These are phyloP conservation scores for Sceloporus undulatus DNA, from an alignment of 2,113 vertebrate species.

Conservation along the genomic window DNA sequence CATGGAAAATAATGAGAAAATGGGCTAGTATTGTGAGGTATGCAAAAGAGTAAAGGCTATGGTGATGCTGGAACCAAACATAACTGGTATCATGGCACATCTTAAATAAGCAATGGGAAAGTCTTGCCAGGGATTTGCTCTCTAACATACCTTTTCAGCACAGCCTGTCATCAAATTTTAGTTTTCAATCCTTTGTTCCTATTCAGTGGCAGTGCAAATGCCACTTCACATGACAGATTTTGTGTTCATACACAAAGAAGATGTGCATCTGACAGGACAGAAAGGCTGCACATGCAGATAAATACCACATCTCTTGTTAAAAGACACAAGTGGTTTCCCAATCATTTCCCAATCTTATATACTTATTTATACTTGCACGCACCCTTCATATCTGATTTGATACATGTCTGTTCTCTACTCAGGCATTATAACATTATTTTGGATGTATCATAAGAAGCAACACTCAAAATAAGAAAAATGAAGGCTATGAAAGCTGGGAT, in stretches of 20 bases:
- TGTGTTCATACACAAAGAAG: background rate
- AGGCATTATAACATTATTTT: background rate
- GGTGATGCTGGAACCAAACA: no score
- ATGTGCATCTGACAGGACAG: background rate
- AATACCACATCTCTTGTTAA: background rate
- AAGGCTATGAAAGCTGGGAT: background rate
- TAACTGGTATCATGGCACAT: no score
- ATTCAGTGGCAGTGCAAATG: background rate
- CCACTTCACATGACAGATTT: background rate
- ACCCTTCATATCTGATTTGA: background rate
- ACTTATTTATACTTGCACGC: background rate
- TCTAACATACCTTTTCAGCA: background rate
- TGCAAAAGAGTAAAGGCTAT: no score
- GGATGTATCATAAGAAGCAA: background rate
- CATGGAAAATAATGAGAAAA: no score
- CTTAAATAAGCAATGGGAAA: no score
- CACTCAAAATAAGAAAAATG: background rate
- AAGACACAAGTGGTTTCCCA: background rate
- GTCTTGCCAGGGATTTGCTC: background rate
- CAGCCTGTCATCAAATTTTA: background rate
- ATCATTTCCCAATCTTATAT: background rate
- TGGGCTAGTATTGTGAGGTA: no score
- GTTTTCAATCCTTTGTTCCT: background rate
- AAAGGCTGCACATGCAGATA: background rate
- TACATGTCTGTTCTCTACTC: background rate